Conservation (phyloP, 2,797 vertebrate genomes). For the Nyctalus aviator region DNA sequence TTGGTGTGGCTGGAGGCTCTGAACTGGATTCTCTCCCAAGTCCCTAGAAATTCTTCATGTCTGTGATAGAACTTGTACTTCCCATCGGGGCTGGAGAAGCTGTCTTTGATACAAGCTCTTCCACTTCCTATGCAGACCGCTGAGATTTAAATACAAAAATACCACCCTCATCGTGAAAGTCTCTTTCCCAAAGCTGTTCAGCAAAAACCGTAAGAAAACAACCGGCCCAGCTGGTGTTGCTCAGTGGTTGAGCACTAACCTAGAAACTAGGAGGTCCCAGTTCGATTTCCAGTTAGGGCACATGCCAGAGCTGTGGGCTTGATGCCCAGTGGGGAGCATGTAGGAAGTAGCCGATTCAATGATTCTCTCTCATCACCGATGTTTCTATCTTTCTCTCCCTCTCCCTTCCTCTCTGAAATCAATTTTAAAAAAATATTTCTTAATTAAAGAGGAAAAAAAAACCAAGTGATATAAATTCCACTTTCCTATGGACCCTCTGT, state of each 20-base stretch:
- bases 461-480: background rate
- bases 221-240: background rate
- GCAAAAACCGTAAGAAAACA: background rate
- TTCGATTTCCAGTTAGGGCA: no score
- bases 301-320: no score
- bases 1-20: background rate
- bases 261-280: no score
- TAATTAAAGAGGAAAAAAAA: no score
- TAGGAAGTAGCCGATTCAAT: no score
- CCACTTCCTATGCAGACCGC: background rate
- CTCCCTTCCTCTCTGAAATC: no score
- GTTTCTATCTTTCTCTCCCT: no score
- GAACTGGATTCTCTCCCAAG: background rate
- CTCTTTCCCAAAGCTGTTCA: background rate
- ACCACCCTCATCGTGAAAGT: background rate
- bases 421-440: no score
- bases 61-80: background rate
- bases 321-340: no score
- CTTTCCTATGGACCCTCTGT: background rate
- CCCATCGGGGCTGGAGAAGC: background rate
- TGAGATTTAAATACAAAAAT: conserved; percentile 1
- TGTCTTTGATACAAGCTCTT: background rate
- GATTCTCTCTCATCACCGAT: no score
- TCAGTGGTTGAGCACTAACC: no score
- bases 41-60: background rate